Evolutionary conservation across 2,113 vertebrate species (phyloP).

Genomic region (Ondatra zibethicus): DNA sequence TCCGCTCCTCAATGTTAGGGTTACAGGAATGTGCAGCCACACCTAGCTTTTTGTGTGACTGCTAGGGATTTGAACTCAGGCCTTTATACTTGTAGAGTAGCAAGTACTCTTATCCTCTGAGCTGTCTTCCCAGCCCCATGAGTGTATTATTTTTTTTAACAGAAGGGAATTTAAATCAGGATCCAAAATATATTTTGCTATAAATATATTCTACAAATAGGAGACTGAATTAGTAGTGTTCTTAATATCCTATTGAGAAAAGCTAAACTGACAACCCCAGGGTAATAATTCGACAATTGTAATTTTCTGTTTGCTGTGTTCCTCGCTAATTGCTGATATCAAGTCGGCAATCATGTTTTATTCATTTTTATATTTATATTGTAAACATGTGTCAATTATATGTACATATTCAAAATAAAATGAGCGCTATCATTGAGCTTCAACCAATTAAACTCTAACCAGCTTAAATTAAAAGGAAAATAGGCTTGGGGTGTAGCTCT

Average conservation of each 20-base stretch:
- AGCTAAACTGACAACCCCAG: background rate
- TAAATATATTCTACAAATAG: conserved; percentile 41
- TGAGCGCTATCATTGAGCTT: conserved; percentile 2
- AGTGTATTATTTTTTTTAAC: conserved; percentile 20
- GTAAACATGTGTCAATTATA: conserved; percentile 51
- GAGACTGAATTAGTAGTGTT: background rate
- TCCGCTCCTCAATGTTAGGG: background rate
- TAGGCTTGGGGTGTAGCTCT: background rate
- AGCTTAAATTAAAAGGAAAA: background rate
- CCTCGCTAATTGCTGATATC: background rate
- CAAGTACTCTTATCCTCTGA: background rate
- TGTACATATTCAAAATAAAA: conserved; percentile 29
- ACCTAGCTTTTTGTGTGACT: background rate
- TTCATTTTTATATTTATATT: background rate
- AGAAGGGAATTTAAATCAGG: conserved; percentile 29
- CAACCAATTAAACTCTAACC: background rate
- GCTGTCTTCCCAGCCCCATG: background rate
- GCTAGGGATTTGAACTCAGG: background rate
- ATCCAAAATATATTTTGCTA: conserved; percentile 30
- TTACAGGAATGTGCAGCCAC: background rate
- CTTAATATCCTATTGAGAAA: conserved; percentile 23
- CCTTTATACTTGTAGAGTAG: background rate
- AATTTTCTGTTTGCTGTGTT: background rate
- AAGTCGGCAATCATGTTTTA: background rate
- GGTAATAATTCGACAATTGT: background rate